Evolutionary conservation across 2,797 vertebrate genomes (phyloP).

Genomic region (Lithobates pipiens): DNA sequence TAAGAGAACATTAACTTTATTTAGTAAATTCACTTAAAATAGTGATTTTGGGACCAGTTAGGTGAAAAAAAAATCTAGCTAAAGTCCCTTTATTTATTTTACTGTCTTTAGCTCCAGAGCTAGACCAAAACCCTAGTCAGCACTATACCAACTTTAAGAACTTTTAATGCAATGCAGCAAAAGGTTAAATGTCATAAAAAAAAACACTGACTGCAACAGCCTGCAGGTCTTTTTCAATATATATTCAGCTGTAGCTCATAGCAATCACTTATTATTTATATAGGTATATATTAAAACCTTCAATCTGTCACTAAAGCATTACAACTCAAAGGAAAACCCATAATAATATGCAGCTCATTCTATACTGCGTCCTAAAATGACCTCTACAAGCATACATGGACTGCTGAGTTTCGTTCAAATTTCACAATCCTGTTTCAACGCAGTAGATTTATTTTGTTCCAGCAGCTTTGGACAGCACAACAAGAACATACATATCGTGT

Average conservation of each 20-base stretch:
- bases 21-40: too few species aligned
- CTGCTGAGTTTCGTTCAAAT: constrained; percentile 3
- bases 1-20: neutral
- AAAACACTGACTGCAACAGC: neutral
- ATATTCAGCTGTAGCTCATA: constrained; percentile 15
- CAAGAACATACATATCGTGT: constrained; percentile 12
- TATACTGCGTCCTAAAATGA: constrained; percentile 27
- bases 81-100: neutral
- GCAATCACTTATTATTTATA: constrained; percentile 21
- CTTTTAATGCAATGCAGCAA: neutral
- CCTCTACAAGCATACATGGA: constrained; percentile 17
- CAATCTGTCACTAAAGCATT: constrained; percentile 17
- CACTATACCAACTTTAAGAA: neutral
- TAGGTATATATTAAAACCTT: constrained; percentile 27
- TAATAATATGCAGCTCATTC: constrained; percentile 22
- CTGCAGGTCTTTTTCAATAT: neutral
- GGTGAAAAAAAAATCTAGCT: too few species aligned
- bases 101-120: neutral
- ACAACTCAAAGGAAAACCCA: constrained; percentile 12
- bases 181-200: neutral
- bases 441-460: constrained; percentile 21
- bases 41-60: too few species aligned
- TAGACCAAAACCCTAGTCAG: neutral
- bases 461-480: constrained; percentile 5
- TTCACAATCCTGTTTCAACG: constrained; percentile 21